phyloP scores from a whole-genome alignment of 2,888 invertebrate genomes.

The Patella caerulea region DNA sequence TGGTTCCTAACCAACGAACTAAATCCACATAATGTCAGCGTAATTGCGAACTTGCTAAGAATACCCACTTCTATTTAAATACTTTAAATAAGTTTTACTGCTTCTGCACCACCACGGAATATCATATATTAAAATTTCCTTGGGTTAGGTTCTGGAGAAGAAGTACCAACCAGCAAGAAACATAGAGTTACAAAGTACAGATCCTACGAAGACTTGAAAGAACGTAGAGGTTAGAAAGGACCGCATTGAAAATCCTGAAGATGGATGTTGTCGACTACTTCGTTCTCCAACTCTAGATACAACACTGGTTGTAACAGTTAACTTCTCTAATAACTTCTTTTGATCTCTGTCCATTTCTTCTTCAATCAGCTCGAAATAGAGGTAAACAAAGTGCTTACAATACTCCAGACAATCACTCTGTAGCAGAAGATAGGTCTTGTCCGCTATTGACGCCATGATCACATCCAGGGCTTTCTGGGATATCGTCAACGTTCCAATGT shows the following conservation, averaged over 20 bases:
- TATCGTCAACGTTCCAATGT: slow-evolving; percentile 16
- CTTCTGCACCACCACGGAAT: too few species aligned
- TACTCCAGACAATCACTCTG: slow-evolving; percentile 19
- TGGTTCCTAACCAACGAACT: too few species aligned
- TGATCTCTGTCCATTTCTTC: slow-evolving; percentile 13
- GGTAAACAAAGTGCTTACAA: slow-evolving; percentile 17
- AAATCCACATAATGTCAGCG: too few species aligned
- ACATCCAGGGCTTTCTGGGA: slow-evolving; percentile 16
- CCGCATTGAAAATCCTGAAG: slow-evolving; percentile 18
- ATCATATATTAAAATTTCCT: too few species aligned
- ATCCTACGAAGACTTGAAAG: slow-evolving; percentile 2
- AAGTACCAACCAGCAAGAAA: too few species aligned
- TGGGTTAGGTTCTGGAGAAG: too few species aligned
- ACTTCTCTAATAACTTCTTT: slow-evolving; percentile 13
- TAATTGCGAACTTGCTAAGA: too few species aligned
- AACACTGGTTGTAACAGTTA: slow-evolving; percentile 17
- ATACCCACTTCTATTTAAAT: too few species aligned
- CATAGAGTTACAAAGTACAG: too few species aligned
- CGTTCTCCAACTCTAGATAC: slow-evolving; percentile 14
- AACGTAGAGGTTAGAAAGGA: background rate
- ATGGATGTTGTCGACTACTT: slow-evolving; percentile 11
- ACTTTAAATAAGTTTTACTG: too few species aligned
- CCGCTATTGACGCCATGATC: slow-evolving; percentile 16
- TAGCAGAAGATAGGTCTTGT: slow-evolving; percentile 13
- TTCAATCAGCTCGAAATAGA: slow-evolving; percentile 12